Conservation (phyloP, 1,140 invertebrate species). For the Nylanderia fulva region DNA sequence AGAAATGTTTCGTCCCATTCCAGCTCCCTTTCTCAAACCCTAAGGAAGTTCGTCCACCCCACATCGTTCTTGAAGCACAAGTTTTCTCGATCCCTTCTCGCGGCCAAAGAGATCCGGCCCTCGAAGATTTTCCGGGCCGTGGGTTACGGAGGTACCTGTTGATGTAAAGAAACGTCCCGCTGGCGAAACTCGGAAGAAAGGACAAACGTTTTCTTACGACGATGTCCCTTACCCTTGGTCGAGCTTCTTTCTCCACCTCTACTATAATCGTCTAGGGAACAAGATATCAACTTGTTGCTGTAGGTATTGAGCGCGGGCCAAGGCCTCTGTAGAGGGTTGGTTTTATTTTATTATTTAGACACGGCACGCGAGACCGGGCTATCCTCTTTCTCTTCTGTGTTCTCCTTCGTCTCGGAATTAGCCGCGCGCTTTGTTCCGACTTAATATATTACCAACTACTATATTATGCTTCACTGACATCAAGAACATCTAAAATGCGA, state of each 20-base stretch:
- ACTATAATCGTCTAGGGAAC: conserved; percentile 67
- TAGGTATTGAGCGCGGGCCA: conserved; percentile 74
- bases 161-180: conserved; percentile 68
- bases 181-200: conserved; percentile 58
- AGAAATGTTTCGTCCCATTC: conserved; percentile 68
- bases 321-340: conserved; percentile 68
- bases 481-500: not conserved
- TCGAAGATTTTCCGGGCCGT: conserved; percentile 83
- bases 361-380: conserved; percentile 66
- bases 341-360: conserved; percentile 79
- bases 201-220: conserved; percentile 74
- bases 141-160: conserved; percentile 75
- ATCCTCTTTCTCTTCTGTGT: conserved; percentile 61
- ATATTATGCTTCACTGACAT: not conserved
- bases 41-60: conserved; percentile 60
- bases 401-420: conserved; percentile 55
- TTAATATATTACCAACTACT: conserved; percentile 34
- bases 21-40: conserved; percentile 65
- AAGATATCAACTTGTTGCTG: conserved; percentile 83
- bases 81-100: conserved; percentile 80
- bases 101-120: conserved; percentile 73
- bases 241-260: conserved; percentile 15
- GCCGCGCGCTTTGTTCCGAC: conserved; percentile 47
- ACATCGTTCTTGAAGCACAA: conserved; percentile 58
- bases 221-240: conserved; percentile 21